Evolutionary conservation across 2,113 vertebrate genomes (phyloP).

Genomic region (Epinephelus cyanopodus): DNA sequence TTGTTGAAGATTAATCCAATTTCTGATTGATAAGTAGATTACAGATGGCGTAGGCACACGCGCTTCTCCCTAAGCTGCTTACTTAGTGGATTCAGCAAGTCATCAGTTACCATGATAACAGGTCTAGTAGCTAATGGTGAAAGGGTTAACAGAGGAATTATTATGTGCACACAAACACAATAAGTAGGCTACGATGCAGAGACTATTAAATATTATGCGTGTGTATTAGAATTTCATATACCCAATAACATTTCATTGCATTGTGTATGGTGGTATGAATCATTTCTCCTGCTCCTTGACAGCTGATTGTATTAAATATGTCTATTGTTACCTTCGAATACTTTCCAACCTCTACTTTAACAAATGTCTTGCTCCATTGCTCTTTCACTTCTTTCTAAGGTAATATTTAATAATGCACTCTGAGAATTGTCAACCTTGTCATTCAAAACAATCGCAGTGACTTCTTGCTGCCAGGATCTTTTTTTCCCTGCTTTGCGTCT

Average conservation of each 20-base stretch:
- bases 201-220: constrained; percentile 61
- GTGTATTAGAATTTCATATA: constrained; percentile 61
- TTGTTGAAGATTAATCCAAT: constrained; percentile 64
- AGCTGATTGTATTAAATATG: constrained; percentile 60
- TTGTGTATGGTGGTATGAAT: constrained; percentile 55
- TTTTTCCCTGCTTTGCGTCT: constrained; percentile 48
- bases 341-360: constrained; percentile 41
- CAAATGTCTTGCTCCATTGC: constrained; percentile 54
- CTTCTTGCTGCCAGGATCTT: constrained; percentile 29
- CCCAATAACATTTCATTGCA: constrained; percentile 63
- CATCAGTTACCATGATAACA: constrained; percentile 67
- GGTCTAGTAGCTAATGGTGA: constrained; percentile 33
- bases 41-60: constrained; percentile 28
- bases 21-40: constrained; percentile 78
- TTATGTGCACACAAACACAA: constrained; percentile 52
- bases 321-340: constrained; percentile 50
- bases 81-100: constrained; percentile 61
- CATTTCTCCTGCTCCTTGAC: constrained; percentile 43
- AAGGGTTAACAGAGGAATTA: constrained; percentile 65
- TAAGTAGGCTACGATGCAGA: constrained; percentile 34
- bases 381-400: constrained; percentile 62
- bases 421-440: constrained; percentile 80
- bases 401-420: constrained; percentile 73
- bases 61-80: constrained; percentile 65
- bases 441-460: constrained; percentile 70